Base-by-base conservation (phyloP, 2,797 vertebrate genomes). In the Gymnocypris eckloni region DNA sequence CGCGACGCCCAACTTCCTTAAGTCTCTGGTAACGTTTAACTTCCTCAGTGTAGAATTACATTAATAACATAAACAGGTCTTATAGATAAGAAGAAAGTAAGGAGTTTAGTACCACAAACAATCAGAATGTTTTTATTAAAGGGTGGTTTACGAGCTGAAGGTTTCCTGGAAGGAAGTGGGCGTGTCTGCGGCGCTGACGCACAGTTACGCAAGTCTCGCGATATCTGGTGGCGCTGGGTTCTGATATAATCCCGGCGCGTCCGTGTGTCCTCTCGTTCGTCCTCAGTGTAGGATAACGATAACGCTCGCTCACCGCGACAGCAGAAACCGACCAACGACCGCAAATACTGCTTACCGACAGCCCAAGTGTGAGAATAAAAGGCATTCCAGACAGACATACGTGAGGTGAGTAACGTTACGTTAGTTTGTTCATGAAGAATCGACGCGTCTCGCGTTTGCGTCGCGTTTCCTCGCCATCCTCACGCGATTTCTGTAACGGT, bases 221-320 rank as follows among this genome's bases (percentile, higher is more conserved):
- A 90, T 61, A 89, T 16, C 28, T 41, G 6, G 0, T 5, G 8
- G 8, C 18, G 20, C 10, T 4, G 4, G 10, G n/a, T 0, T 13
- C 69, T 9, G 8, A 84, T 93, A 91, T 88, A 91, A 87, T 8
- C 69, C 59, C 48, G 12, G 41, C 22, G 20, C 79, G 0, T 61
- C 15, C 37, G 56, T 79, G 54, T 83, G 94, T 91, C 94, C 94
- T 95, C 86, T 87, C 91, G 95, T 96, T 96, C 95, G 96, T 96
- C 96, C 96, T 96, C 95, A 96, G 95, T 96, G 95, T 64, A 95
- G 95, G 95, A 95, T 95, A 96, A 95, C 95, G 92, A n/a, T 4
- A 22, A 43, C 9, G 3, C 2, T 2, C 43, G 20, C 22, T 20
- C 16, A 0, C 9, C 9, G 1, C 64, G 3, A 9, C 9, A 0